Evolutionary conservation across 2,113 vertebrate species (phyloP).

Genomic region (Tragelaphus scriptus): DNA sequence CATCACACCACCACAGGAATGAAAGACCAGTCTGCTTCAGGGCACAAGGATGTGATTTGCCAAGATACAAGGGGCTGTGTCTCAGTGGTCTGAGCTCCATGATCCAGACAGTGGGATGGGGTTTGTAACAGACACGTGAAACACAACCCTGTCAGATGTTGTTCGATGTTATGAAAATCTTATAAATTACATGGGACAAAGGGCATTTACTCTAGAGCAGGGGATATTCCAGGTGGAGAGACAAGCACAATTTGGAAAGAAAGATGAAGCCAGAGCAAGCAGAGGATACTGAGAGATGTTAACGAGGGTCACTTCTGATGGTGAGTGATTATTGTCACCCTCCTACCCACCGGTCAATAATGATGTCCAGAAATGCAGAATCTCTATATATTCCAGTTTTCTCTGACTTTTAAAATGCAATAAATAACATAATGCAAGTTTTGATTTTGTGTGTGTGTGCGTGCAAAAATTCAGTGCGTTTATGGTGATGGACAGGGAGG

Average conservation of each 20-base stretch:
- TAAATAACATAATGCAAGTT: background rate
- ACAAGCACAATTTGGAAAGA: background rate
- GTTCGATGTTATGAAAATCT: conserved; percentile 6
- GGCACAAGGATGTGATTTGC: background rate
- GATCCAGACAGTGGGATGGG: background rate
- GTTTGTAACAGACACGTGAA: background rate
- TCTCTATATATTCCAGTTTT: background rate
- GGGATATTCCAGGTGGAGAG: background rate
- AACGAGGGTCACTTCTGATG: background rate
- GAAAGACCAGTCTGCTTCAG: background rate
- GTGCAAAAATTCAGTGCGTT: background rate
- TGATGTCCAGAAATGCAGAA: background rate
- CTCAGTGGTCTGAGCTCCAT: background rate
- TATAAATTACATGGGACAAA: background rate
- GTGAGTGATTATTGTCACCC: background rate
- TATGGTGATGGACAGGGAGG: background rate
- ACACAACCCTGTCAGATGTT: conserved; percentile 11
- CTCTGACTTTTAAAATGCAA: background rate
- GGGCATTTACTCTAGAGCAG: background rate
- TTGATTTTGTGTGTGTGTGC: background rate
- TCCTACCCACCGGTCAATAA: background rate
- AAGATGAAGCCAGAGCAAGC: background rate
- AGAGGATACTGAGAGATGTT: background rate
- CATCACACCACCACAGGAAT: background rate
- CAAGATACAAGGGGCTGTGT: background rate